A percentile compares a stretch with the other conserved stretches of the same genome.
These are phyloP conservation scores for Aptenodytes forsteri DNA, from an alignment of 2,113 vertebrate genomes.

Conservation along the genomic window DNA sequence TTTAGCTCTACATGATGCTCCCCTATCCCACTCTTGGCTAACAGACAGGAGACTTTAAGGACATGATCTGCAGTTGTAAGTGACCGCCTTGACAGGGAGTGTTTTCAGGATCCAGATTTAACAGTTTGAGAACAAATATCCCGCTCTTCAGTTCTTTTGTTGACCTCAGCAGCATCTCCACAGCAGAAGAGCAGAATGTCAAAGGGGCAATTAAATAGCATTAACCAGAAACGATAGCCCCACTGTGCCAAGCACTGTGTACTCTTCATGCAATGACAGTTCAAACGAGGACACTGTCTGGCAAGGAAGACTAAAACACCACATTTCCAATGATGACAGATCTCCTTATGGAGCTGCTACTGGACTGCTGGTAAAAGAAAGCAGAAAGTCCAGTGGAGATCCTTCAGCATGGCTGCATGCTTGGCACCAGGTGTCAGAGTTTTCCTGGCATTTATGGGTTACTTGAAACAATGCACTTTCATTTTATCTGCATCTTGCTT, in stretches of 20 bases:
- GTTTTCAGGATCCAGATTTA: neutral
- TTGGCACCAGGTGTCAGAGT: neutral
- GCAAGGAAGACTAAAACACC: neutral
- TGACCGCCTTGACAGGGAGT: neutral
- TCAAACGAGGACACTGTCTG: neutral
- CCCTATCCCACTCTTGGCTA: neutral
- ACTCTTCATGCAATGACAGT: neutral
- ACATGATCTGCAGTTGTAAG: neutral
- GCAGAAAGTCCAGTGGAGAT: neutral
- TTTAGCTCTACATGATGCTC: neutral
- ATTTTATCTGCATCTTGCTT: conserved; percentile 15
- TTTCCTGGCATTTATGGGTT: neutral
- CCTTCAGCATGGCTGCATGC: fast-evolving
- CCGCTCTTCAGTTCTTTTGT: neutral
- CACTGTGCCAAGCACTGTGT: neutral
- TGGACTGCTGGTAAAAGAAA: neutral
- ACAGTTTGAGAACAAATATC: neutral
- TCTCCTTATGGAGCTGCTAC: neutral
- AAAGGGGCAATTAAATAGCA: neutral
- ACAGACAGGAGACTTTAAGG: neutral
- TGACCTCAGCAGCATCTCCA: neutral
- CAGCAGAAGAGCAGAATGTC: neutral
- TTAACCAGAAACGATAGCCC: neutral
- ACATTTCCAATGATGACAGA: neutral
- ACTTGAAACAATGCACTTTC: neutral